Evolutionary conservation across 2,888 invertebrate genomes (phyloP).

Genomic region (Coenonympha glycerion): DNA sequence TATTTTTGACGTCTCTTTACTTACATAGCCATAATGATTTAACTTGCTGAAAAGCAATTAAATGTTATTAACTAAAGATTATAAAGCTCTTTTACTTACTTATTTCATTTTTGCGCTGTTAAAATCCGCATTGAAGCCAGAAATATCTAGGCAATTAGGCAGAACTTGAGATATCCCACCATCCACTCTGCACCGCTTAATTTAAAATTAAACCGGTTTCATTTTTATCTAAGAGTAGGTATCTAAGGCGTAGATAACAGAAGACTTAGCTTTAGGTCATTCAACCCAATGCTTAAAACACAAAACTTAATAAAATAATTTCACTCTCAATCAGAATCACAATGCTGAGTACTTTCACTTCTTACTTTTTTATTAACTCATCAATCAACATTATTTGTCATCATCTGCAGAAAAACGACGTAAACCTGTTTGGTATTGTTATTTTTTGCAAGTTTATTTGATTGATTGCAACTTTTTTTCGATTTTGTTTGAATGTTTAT

Average conservation of each 20-base stretch:
- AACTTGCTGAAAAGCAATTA: too few species aligned
- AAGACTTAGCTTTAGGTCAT: neutral
- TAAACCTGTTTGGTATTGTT: neutral
- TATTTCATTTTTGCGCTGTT: neutral
- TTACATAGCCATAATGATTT: too few species aligned
- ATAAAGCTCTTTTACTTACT: neutral
- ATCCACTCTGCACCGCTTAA: too few species aligned
- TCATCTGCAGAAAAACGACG: neutral
- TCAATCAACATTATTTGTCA: slow-evolving; percentile 12
- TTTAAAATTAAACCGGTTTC: too few species aligned
- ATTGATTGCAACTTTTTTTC: too few species aligned
- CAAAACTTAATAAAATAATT: slow-evolving; percentile 2
- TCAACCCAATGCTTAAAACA: neutral
- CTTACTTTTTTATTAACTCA: slow-evolving; percentile 11
- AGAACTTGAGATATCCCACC: neutral
- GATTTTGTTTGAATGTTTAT: too few species aligned
- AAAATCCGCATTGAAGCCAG: neutral
- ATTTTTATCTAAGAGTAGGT: too few species aligned
- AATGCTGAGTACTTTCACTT: slow-evolving; percentile 12
- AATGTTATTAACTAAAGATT: too few species aligned
- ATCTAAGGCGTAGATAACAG: neutral
- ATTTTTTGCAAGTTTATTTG: neutral
- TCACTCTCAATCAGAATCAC: slow-evolving; percentile 14
- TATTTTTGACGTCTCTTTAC: too few species aligned
- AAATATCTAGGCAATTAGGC: neutral